Percentiles rank a stretch among this genome's conserved stretches.
These are phyloP conservation scores for Drosophila arizonae DNA, from an alignment of 1,140 invertebrate species.

Conservation along the genomic window DNA sequence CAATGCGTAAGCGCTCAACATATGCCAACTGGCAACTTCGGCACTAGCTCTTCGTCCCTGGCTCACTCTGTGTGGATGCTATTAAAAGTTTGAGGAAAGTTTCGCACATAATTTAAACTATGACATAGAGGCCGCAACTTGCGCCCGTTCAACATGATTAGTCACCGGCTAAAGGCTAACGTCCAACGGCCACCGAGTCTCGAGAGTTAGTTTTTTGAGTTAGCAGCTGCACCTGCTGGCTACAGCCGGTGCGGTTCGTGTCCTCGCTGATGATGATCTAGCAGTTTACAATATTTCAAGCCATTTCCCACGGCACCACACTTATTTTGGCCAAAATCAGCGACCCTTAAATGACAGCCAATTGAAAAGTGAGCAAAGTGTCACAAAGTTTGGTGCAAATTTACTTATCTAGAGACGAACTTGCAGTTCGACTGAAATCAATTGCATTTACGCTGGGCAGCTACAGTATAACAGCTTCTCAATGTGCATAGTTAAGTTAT, in stretches of 20 bases:
- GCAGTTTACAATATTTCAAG: conserved; percentile 48
- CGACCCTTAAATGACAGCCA: conserved; percentile 29
- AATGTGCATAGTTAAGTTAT: background rate
- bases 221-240: conserved; percentile 7
- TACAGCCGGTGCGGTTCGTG: conserved; percentile 23
- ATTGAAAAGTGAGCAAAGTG: conserved; percentile 40
- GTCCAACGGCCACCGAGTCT: background rate
- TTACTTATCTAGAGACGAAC: conserved; percentile 12
- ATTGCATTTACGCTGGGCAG: background rate
- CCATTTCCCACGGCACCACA: background rate
- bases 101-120: conserved; percentile 80
- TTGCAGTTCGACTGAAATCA: background rate
- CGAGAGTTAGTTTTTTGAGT: conserved; percentile 15
- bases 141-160: conserved; percentile 58
- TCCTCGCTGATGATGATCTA: conserved; percentile 49
- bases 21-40: conserved; percentile 51
- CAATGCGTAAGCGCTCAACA: conserved; percentile 61
- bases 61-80: conserved; percentile 43
- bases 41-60: conserved; percentile 34
- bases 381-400: conserved; percentile 54
- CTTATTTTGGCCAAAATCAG: conserved; percentile 18
- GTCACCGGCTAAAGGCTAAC: conserved; percentile 35
- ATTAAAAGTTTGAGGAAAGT: conserved; percentile 74
- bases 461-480: background rate
- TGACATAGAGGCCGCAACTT: conserved; percentile 63